Conservation (phyloP, 2,797 vertebrate genomes). For the Tokudaia tokunoshimensis region DNA sequence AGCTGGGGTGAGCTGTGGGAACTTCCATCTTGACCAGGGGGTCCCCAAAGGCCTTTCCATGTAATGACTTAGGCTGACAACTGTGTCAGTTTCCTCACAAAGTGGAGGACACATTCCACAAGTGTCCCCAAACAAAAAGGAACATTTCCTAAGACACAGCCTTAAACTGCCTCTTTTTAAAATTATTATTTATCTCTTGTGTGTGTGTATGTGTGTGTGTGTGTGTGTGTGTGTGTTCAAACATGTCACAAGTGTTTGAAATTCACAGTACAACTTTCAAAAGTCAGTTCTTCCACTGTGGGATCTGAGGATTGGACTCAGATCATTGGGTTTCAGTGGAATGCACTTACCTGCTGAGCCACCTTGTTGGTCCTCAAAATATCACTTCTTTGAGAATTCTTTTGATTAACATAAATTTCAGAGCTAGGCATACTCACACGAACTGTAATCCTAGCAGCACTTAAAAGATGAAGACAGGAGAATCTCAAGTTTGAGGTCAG, state of each 20-base stretch:
- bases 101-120: not conserved
- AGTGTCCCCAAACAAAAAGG: not conserved
- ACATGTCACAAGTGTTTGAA: not conserved
- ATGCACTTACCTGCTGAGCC: not conserved
- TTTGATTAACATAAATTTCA: slow-evolving; percentile 37
- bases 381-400: not conserved
- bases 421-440: not conserved
- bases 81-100: not conserved
- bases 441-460: not conserved
- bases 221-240: not conserved
- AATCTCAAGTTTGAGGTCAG: not conserved
- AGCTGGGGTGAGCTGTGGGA: not conserved
- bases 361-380: not conserved
- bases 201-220: not conserved
- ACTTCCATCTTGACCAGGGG: not conserved
- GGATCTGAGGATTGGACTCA: not conserved
- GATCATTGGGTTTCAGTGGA: not conserved
- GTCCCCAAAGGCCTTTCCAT: not conserved
- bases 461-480: not conserved
- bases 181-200: not conserved
- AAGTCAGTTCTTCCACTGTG: not conserved
- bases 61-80: not conserved
- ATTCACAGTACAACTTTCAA: not conserved
- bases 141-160: not conserved
- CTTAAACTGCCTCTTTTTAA: not conserved